Evolutionary conservation across 2,113 vertebrate genomes (phyloP).

Genomic region (Halichoerus grypus): DNA sequence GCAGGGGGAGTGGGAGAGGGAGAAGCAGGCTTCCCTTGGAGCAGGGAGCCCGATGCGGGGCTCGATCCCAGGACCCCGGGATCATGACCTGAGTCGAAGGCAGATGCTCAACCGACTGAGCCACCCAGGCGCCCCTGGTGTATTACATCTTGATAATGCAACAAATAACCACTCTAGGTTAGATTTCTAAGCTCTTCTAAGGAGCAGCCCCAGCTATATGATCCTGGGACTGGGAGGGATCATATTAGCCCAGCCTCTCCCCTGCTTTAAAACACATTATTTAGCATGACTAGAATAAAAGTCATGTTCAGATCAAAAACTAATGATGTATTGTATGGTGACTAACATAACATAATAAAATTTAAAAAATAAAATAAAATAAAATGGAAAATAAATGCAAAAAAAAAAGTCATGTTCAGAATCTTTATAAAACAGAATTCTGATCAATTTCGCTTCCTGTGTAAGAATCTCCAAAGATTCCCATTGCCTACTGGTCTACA

Average conservation of each 20-base stretch:
- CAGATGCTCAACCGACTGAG: no score
- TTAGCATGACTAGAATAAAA: conserved; percentile 37
- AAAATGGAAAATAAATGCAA: no score
- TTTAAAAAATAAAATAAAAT: no score
- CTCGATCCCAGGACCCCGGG: no score
- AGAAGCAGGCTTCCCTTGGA: no score
- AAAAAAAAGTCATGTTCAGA: neutral
- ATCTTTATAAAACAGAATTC: conserved; percentile 22
- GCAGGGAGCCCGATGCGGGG: no score
- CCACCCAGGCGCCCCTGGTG: neutral
- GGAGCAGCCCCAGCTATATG: neutral
- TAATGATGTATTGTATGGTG: no score
- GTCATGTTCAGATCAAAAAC: neutral
- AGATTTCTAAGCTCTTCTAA: conserved; percentile 10
- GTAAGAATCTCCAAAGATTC: neutral
- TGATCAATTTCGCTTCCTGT: neutral
- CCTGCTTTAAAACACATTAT: conserved; percentile 26
- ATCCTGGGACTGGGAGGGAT: neutral
- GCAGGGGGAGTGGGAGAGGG: no score
- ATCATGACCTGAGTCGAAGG: no score
- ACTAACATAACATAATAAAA: no score
- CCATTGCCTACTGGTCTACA: neutral
- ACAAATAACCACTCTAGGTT: neutral
- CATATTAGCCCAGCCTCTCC: neutral
- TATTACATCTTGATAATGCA: neutral